Conservation (phyloP, 2,797 vertebrate genomes). For the Morelia viridis region DNA sequence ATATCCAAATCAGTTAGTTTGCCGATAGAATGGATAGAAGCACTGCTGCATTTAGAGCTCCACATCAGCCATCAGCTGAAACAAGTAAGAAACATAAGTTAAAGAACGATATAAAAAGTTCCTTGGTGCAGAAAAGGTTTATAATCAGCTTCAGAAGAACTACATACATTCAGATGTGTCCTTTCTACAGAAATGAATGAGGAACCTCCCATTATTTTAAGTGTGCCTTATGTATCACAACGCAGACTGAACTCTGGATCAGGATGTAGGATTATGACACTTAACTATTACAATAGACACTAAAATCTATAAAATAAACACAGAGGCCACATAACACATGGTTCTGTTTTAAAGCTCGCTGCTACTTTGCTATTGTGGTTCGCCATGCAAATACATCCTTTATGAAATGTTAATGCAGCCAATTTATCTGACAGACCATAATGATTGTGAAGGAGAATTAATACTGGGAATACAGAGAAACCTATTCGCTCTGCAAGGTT, state of each 20-base stretch:
- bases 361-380: neutral
- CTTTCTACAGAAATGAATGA: neutral
- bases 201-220: neutral
- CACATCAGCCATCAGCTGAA: neutral
- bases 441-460: neutral
- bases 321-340: neutral
- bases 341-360: neutral
- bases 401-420: constrained; percentile 25
- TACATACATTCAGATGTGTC: neutral
- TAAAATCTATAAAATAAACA: neutral
- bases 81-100: neutral
- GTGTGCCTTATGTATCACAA: neutral
- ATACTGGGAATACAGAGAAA: constrained; percentile 7
- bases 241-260: neutral
- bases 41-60: neutral
- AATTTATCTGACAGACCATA: neutral
- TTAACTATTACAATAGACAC: neutral
- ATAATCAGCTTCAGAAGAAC: neutral
- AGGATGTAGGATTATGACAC: neutral
- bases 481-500: constrained; percentile 10
- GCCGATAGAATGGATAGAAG: neutral
- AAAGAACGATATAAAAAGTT: neutral
- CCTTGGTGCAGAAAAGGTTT: neutral
- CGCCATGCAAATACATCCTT: neutral
- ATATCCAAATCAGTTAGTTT: neutral